These are phyloP conservation scores for Callithrix jacchus DNA, from an alignment of 2,113 vertebrate species.

Conservation along the genomic window DNA sequence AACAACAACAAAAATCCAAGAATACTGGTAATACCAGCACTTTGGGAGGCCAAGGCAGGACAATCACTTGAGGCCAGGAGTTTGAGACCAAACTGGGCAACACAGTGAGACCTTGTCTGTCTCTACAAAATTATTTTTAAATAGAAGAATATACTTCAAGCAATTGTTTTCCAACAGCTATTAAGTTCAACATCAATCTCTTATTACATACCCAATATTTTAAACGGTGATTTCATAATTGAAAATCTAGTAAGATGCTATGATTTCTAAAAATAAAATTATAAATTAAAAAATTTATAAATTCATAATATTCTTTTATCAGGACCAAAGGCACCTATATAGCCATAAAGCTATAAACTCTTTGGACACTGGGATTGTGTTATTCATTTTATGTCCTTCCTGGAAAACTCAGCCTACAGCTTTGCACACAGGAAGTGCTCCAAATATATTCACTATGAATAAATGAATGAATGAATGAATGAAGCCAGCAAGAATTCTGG, in stretches of 20 bases:
- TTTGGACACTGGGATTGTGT: background rate
- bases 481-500: background rate
- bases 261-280: background rate
- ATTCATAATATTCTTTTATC: background rate
- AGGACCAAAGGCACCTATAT: background rate
- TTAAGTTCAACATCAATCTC: conserved; percentile 55
- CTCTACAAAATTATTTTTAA: too few relatives aligned
- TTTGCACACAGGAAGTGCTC: background rate
- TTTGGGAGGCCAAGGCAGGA: too few relatives aligned
- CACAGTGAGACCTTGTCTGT: too few relatives aligned
- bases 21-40: too few relatives aligned
- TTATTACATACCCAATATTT: conserved; percentile 47
- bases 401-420: background rate
- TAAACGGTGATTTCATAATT: conserved; percentile 49
- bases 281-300: background rate
- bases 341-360: background rate
- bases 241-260: conserved; percentile 9
- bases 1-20: too few relatives aligned
- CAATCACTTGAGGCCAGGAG: too few relatives aligned
- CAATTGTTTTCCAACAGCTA: conserved; percentile 65
- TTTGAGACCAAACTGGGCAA: too few relatives aligned
- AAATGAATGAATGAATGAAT: background rate
- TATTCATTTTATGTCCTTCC: background rate
- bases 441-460: background rate
- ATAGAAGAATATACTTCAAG: conserved; percentile 42